Conservation (phyloP, 37 sponge, comb jelly and placozoan genomes). For the Theonella swinhoei region DNA sequence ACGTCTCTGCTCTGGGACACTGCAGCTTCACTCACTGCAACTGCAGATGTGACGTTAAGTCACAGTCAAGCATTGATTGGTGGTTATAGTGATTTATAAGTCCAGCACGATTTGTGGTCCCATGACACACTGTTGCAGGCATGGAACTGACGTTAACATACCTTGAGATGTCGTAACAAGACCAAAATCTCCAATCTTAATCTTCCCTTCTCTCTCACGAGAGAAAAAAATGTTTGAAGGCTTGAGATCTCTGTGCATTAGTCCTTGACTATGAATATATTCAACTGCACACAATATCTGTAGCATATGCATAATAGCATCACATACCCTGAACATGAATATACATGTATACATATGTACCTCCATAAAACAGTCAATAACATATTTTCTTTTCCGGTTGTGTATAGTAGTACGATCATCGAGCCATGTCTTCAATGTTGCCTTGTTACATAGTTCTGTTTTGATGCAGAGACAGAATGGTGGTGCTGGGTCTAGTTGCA, state of each 20-base stretch:
- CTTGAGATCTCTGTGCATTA: conserved; percentile 90
- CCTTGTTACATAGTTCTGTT: conserved; percentile 83
- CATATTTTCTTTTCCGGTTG: neutral
- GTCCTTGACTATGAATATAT: conserved; percentile 78
- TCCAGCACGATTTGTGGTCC: too few relatives aligned
- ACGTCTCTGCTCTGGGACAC: conserved; percentile 27
- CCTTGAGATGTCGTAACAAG: conserved; percentile 55
- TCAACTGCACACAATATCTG: conserved; percentile 82
- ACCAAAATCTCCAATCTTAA: conserved; percentile 95
- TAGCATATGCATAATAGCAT: too few relatives aligned
- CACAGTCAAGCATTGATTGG: neutral
- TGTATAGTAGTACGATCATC: neutral
- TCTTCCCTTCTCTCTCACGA: conserved; percentile 30
- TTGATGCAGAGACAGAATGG: conserved; percentile 78
- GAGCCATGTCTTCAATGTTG: conserved; percentile 84
- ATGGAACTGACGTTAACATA: too few relatives aligned
- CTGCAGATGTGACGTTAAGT: too few relatives aligned
- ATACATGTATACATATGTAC: neutral
- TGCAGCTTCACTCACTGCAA: neutral
- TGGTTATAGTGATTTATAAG: neutral
- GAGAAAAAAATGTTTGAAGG: conserved; percentile 94
- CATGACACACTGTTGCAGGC: too few relatives aligned
- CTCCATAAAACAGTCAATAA: neutral
- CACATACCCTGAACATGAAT: neutral
- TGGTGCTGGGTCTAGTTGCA: neutral